Percentiles rank a stretch among this genome's conserved stretches.
phyloP scores from a whole-genome alignment of 2,113 vertebrate genomes.

The Equus quagga region DNA sequence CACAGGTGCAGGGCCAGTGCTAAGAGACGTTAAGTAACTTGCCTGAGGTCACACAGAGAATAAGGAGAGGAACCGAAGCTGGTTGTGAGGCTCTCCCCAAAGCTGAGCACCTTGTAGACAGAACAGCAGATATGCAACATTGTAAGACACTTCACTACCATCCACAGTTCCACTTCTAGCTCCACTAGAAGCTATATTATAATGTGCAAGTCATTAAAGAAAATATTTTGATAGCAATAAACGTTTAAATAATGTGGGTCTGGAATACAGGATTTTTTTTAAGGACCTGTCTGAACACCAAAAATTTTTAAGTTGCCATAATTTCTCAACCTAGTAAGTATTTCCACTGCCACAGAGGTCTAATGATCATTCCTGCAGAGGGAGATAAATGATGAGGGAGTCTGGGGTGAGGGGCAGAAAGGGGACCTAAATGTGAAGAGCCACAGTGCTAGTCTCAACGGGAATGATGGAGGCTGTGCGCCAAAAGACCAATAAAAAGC shows the following conservation, averaged over 20 bases:
- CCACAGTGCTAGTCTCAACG: not conserved
- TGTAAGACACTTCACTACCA: not conserved
- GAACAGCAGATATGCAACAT: not conserved
- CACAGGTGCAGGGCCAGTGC: not conserved
- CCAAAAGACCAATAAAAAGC: not conserved
- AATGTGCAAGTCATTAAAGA: not conserved
- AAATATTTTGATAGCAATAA: not conserved
- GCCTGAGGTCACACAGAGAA: not conserved
- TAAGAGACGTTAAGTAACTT: not conserved
- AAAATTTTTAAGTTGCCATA: not conserved
- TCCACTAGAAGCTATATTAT: too few species aligned
- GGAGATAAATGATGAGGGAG: not conserved
- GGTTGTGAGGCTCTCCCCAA: conserved; percentile 36
- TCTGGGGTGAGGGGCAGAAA: rapidly evolving
- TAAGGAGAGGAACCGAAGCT: not conserved
- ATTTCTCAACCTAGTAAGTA: not conserved
- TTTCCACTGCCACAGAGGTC: not conserved
- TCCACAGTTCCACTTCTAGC: not conserved
- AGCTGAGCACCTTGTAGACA: not conserved
- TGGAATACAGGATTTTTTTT: not conserved
- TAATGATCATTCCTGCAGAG: not conserved
- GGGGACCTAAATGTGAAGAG: not conserved
- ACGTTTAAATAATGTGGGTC: not conserved
- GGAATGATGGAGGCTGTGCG: not conserved
- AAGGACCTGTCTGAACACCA: not conserved